These are phyloP conservation scores for Danionella cerebrum DNA, from an alignment of 2,113 vertebrate genomes.

Conservation along the genomic window DNA sequence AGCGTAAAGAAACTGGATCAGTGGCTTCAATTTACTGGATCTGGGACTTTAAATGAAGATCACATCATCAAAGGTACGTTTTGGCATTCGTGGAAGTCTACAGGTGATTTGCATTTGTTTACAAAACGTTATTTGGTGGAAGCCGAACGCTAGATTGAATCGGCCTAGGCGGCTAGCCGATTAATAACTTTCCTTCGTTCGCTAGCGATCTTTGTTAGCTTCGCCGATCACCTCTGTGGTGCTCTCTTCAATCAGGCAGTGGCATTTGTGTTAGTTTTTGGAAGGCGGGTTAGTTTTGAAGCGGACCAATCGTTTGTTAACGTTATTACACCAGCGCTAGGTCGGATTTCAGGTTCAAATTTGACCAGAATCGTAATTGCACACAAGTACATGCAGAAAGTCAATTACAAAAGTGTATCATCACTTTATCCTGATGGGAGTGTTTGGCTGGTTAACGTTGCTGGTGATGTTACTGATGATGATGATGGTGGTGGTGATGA, in stretches of 20 bases:
- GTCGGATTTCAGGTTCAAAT: constrained; percentile 48
- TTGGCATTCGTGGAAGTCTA: not conserved
- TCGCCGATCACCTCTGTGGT: not conserved
- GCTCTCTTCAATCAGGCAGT: too few species aligned
- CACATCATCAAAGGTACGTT: constrained; percentile 71
- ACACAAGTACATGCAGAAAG: not conserved
- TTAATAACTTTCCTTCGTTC: not conserved
- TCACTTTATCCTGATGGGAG: not conserved
- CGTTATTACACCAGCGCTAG: constrained; percentile 37
- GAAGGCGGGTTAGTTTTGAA: too few species aligned
- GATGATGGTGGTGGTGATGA: constrained; percentile 9
- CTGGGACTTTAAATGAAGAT: constrained; percentile 77
- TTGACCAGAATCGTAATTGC: not conserved
- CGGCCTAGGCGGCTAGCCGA: constrained; percentile 18
- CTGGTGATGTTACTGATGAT: not conserved
- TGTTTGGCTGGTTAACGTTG: constrained; percentile 3
- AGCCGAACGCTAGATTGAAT: constrained; percentile 2
- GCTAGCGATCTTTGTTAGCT: not conserved
- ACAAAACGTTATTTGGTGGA: not conserved
- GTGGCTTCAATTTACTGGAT: constrained; percentile 69
- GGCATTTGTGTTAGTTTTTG: not conserved
- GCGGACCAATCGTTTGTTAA: not conserved
- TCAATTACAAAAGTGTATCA: not conserved
- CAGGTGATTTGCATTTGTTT: not conserved
- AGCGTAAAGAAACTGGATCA: constrained; percentile 62